phyloP scores from a whole-genome alignment of 2,797 vertebrate species.

The Natrix natrix region DNA sequence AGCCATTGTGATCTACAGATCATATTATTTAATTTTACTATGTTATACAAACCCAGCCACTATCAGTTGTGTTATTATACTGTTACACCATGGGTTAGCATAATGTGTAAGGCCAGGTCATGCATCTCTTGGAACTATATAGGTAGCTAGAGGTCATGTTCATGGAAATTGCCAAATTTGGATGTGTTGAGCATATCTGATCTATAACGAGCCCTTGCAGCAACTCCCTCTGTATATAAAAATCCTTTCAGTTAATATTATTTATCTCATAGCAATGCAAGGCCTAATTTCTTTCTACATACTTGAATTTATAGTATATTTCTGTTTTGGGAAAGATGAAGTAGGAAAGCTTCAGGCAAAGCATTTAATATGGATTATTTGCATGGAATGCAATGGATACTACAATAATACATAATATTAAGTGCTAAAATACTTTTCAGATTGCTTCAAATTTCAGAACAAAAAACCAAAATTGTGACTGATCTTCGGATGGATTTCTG shows the following conservation, averaged over 20 bases:
- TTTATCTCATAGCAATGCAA: neutral
- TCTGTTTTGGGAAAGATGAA: neutral
- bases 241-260: neutral
- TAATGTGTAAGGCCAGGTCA: neutral
- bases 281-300: conserved; percentile 37
- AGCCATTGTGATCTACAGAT: neutral
- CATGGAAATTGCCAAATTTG: neutral
- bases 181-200: conserved; percentile 29
- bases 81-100: neutral
- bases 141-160: neutral
- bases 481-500: neutral
- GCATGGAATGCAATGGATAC: conserved; percentile 35
- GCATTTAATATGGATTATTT: conserved; percentile 42
- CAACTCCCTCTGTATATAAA: neutral
- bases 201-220: neutral
- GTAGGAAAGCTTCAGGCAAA: conserved; percentile 10
- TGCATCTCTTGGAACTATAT: neutral
- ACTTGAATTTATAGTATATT: conserved; percentile 43
- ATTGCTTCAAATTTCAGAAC: conserved; percentile 42
- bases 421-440: conserved; percentile 30
- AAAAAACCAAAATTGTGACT: conserved; percentile 34
- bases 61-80: neutral
- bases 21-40: neutral
- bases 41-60: neutral
- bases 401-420: conserved; percentile 17